A percentile compares a stretch with the other conserved stretches of the same genome.
These are phyloP conservation scores for Ceraclea dissimilis DNA, from an alignment of 2,888 invertebrate species.

Conservation along the genomic window DNA sequence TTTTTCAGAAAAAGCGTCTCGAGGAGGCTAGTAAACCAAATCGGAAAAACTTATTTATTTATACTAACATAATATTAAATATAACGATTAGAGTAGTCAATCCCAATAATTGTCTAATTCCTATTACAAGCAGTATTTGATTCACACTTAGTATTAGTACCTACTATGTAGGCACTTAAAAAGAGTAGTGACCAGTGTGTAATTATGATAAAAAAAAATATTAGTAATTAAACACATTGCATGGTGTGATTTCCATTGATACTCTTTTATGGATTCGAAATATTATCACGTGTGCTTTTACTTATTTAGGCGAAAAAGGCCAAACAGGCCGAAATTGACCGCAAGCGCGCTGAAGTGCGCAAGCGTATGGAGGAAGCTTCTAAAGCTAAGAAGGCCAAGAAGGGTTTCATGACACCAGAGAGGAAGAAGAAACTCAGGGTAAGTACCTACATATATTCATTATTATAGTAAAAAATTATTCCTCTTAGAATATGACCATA, in stretches of 20 bases:
- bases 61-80: background rate
- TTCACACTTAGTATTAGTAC: too few relatives aligned
- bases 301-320: constrained; percentile 84
- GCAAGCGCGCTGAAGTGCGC: constrained; percentile 98
- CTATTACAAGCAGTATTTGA: too few relatives aligned
- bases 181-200: too few relatives aligned
- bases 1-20: constrained; percentile 71
- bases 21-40: constrained; percentile 59
- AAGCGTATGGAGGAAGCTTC: constrained; percentile 98
- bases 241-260: too few relatives aligned
- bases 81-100: too few relatives aligned
- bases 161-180: too few relatives aligned
- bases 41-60: constrained; percentile 5
- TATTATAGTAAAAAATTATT: too few relatives aligned
- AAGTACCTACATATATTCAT: constrained; percentile 36
- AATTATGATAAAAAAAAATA: too few relatives aligned
- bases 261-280: too few relatives aligned
- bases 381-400: constrained; percentile 98
- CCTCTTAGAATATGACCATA: too few relatives aligned
- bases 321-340: constrained; percentile 96
- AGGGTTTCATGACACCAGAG: constrained; percentile 99
- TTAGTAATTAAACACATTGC: too few relatives aligned
- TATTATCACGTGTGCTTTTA: background rate
- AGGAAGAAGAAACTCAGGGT: constrained; percentile 99
- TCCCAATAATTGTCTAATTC: too few relatives aligned